A percentile compares a stretch with the other conserved stretches of the same genome.
Evolutionary conservation across 2,888 invertebrate species (phyloP).

Genomic region (Lithophane ornitopus): DNA sequence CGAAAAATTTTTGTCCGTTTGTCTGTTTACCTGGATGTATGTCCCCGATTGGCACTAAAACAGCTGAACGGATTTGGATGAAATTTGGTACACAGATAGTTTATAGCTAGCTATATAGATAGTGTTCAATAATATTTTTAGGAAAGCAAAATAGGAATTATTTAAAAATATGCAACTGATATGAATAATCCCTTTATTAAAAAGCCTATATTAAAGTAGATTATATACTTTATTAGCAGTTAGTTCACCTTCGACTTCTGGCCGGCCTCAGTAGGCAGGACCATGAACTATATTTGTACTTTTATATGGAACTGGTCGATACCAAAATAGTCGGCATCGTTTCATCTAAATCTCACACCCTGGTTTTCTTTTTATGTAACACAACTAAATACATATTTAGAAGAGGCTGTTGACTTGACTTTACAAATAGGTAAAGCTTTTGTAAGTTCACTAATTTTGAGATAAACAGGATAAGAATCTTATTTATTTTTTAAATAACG

Average conservation of each 20-base stretch:
- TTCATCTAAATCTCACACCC: neutral
- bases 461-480: neutral
- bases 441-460: neutral
- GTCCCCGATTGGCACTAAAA: neutral
- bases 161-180: neutral
- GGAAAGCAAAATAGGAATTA: neutral
- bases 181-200: neutral
- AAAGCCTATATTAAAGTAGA: neutral
- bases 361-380: neutral
- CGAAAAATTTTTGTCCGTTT: neutral
- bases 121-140: neutral
- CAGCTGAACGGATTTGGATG: too few relatives aligned
- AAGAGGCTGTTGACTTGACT: neutral
- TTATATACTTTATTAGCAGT: neutral
- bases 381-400: neutral
- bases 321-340: conserved; percentile 12
- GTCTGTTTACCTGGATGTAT: neutral
- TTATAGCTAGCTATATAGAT: too few relatives aligned
- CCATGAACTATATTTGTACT: conserved; percentile 34
- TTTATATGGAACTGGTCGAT: conserved; percentile 12
- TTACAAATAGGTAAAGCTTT: neutral
- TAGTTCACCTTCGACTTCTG: conserved; percentile 20
- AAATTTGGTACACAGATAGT: neutral
- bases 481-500: neutral
- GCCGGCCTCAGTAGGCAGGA: conserved; percentile 1